Percentiles rank a stretch among this genome's conserved stretches.
phyloP scores from a whole-genome alignment of 1,140 invertebrate species.

The Drosophila trapezifrons region DNA sequence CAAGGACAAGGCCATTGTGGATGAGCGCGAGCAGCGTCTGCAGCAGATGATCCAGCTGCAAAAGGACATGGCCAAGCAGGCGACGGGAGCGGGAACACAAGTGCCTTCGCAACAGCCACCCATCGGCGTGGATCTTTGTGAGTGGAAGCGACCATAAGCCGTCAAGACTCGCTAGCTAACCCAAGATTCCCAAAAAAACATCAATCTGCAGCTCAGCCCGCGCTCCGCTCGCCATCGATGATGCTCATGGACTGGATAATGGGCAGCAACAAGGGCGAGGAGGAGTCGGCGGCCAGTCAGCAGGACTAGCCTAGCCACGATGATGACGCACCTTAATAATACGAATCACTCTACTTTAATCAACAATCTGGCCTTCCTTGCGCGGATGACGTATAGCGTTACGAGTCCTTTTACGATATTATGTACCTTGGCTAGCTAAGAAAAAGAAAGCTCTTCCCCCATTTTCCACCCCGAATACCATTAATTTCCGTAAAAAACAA shows the following conservation, averaged over 20 bases:
- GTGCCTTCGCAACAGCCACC: slow-evolving; percentile 86
- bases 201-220: slow-evolving; percentile 87
- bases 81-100: slow-evolving; percentile 87
- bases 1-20: slow-evolving; percentile 89
- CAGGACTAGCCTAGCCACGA: slow-evolving; percentile 15
- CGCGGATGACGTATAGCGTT: slow-evolving; percentile 23
- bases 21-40: slow-evolving; percentile 90
- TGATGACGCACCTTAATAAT: slow-evolving; percentile 7
- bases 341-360: slow-evolving; percentile 26
- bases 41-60: slow-evolving; percentile 90
- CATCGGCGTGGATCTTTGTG: slow-evolving; percentile 87
- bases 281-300: slow-evolving; percentile 19
- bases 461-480: neutral
- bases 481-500: slow-evolving; percentile 3
- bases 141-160: slow-evolving; percentile 12
- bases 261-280: slow-evolving; percentile 85
- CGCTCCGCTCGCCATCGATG: slow-evolving; percentile 89
- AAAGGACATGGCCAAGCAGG: slow-evolving; percentile 88
- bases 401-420: slow-evolving; percentile 55
- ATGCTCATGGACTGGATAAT: slow-evolving; percentile 91
- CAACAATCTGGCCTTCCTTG: slow-evolving; percentile 24
- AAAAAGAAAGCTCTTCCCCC: slow-evolving; percentile 1
- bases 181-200: neutral
- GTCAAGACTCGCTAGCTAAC: neutral
- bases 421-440: slow-evolving; percentile 63